phyloP scores from a whole-genome alignment of 2,113 vertebrate genomes.

The Gila orcuttii region DNA sequence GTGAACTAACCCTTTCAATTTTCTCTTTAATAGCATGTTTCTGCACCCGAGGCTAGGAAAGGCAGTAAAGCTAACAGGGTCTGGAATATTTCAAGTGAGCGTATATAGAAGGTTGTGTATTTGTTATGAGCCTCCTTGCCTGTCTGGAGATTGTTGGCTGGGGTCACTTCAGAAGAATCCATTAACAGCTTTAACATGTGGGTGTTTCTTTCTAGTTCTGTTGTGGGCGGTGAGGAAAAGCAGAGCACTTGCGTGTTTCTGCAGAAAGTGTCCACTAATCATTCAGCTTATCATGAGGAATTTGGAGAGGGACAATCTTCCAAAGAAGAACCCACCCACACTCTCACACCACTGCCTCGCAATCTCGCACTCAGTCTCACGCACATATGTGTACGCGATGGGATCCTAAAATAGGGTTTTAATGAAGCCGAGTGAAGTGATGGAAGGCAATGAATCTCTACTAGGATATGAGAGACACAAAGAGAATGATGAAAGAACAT shows the following conservation, averaged over 20 bases:
- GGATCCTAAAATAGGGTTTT: slow-evolving; percentile 11
- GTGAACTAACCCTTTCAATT: neutral
- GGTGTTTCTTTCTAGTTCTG: slow-evolving; percentile 31
- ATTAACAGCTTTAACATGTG: slow-evolving; percentile 43
- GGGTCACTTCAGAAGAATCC: slow-evolving; percentile 39
- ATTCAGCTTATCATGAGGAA: slow-evolving; percentile 41
- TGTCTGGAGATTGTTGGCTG: slow-evolving; percentile 19
- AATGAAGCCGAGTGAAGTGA: slow-evolving; percentile 3
- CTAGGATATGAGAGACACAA: neutral
- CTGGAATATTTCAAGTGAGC: slow-evolving; percentile 6
- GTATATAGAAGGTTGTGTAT: neutral
- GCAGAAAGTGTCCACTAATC: slow-evolving; percentile 32
- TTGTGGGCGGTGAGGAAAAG: slow-evolving; percentile 35
- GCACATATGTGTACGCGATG: neutral
- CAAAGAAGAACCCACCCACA: slow-evolving; percentile 34
- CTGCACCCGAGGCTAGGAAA: neutral
- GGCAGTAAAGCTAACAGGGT: neutral
- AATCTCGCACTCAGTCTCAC: slow-evolving; percentile 1
- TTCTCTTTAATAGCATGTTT: neutral
- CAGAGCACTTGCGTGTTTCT: slow-evolving; percentile 25
- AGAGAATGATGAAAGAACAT: neutral
- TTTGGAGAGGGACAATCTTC: slow-evolving; percentile 42
- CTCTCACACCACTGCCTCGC: neutral
- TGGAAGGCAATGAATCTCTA: neutral
- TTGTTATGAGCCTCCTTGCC: neutral